Conservation (phyloP, 92 coral and sea anemone genomes). For the Diadumene lineata region DNA sequence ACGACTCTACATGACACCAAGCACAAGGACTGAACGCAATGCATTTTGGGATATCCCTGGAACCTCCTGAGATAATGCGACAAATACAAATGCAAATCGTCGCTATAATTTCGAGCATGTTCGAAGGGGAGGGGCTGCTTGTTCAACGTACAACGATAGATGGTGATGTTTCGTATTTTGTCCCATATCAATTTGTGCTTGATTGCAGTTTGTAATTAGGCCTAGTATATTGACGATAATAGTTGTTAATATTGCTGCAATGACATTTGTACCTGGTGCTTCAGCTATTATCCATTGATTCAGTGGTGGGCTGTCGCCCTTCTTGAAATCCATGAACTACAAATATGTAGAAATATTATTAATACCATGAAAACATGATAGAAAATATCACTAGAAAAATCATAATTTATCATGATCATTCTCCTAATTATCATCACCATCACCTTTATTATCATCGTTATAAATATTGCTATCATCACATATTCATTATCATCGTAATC, state of each 20-base stretch:
- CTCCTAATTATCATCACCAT: background rate
- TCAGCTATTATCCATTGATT: slow-evolving; percentile 90
- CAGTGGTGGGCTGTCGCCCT: slow-evolving; percentile 52
- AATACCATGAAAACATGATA: too few relatives aligned
- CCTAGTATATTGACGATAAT: background rate
- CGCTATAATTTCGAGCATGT: too few relatives aligned
- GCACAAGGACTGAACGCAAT: too few relatives aligned
- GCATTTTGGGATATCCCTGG: too few relatives aligned
- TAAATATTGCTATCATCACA: background rate
- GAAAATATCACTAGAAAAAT: background rate
- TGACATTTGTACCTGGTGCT: slow-evolving; percentile 69
- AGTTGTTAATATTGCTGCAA: background rate
- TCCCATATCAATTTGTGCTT: background rate
- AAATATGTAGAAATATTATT: background rate
- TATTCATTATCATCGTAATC: background rate
- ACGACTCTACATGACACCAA: too few relatives aligned
- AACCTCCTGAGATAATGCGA: too few relatives aligned
- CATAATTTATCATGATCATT: background rate
- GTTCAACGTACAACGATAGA: too few relatives aligned
- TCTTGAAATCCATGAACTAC: slow-evolving; percentile 66
- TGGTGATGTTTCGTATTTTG: too few relatives aligned
- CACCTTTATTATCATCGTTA: background rate
- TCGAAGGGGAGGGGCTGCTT: too few relatives aligned
- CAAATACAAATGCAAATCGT: too few relatives aligned
- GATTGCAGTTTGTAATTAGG: background rate